Evolutionary conservation across 2,888 invertebrate species (phyloP).

Genomic region (Cantharis flavilabris): DNA sequence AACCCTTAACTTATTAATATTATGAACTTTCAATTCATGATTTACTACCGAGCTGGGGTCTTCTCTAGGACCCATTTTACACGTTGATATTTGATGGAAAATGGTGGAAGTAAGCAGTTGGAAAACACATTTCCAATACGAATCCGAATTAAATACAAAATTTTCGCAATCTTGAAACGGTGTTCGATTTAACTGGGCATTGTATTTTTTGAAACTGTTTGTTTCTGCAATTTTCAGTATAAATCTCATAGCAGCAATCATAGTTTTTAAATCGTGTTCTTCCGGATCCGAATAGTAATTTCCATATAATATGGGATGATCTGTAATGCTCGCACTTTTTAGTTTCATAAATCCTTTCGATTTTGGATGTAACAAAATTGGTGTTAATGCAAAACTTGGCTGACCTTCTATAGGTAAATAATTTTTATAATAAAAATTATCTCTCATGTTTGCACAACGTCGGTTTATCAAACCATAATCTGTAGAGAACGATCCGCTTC

Average conservation of each 20-base stretch:
- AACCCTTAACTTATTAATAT: slow-evolving; percentile 65
- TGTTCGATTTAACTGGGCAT: slow-evolving; percentile 60
- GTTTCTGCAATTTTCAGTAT: slow-evolving; percentile 57
- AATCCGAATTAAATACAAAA: slow-evolving; percentile 61
- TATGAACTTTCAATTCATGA: slow-evolving; percentile 59
- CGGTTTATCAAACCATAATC: slow-evolving; percentile 56
- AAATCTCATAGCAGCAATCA: slow-evolving; percentile 61
- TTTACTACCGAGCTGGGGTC: slow-evolving; percentile 54
- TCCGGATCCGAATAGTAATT: slow-evolving; percentile 60
- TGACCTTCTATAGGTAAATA: slow-evolving; percentile 54
- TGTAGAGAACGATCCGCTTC: slow-evolving; percentile 60
- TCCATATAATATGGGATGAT: slow-evolving; percentile 64
- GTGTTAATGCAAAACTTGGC: slow-evolving; percentile 59
- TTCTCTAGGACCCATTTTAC: slow-evolving; percentile 67
- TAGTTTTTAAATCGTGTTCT: slow-evolving; percentile 54
- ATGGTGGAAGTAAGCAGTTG: slow-evolving; percentile 65
- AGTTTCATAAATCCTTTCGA: slow-evolving; percentile 60
- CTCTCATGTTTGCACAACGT: slow-evolving; percentile 30
- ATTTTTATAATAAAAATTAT: slow-evolving; percentile 44
- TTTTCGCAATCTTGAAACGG: slow-evolving; percentile 62
- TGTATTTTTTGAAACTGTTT: slow-evolving; percentile 60
- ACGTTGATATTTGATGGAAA: slow-evolving; percentile 72
- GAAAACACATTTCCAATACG: slow-evolving; percentile 70
- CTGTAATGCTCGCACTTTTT: slow-evolving; percentile 59
- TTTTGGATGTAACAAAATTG: slow-evolving; percentile 63